These are phyloP conservation scores for Indicator indicator DNA, from an alignment of 2,113 vertebrate species.

Conservation along the genomic window DNA sequence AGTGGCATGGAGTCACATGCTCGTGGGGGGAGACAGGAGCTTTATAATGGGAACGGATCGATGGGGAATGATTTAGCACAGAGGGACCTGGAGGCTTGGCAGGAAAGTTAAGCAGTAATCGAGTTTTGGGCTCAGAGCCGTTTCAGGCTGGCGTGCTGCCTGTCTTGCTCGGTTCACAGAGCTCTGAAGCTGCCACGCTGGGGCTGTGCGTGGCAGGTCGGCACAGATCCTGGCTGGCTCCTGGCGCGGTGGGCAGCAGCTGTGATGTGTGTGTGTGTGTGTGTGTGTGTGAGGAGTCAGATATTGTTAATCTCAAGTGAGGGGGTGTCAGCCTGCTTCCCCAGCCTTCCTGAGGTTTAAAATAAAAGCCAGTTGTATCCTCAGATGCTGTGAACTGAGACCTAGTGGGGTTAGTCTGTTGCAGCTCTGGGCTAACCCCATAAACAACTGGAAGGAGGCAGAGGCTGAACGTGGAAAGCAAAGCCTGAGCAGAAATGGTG, in stretches of 20 bases:
- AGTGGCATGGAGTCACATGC: slow-evolving; percentile 71
- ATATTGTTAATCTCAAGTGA: accelerated
- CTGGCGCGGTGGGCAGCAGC: background rate
- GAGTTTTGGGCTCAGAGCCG: slow-evolving; percentile 50
- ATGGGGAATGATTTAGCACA: slow-evolving; percentile 81
- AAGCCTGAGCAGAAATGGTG: background rate
- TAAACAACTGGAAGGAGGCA: background rate
- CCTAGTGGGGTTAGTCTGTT: background rate
- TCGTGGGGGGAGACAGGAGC: slow-evolving; percentile 77
- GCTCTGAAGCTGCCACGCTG: background rate
- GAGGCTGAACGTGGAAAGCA: background rate
- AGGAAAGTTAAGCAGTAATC: slow-evolving; percentile 76
- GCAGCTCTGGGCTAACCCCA: background rate
- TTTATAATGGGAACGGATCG: slow-evolving; percentile 83
- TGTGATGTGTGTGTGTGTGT: accelerated
- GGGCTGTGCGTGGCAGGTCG: accelerated
- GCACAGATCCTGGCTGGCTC: accelerated
- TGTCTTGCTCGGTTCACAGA: background rate
- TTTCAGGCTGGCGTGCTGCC: slow-evolving; percentile 40
- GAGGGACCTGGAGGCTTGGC: slow-evolving; percentile 77
- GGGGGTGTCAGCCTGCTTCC: background rate
- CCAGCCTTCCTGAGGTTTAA: background rate
- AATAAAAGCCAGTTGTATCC: background rate
- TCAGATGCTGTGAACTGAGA: background rate
- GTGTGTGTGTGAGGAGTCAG: accelerated